Base-by-base conservation (phyloP, 2,113 vertebrate species). In the Cottus gobio region DNA sequence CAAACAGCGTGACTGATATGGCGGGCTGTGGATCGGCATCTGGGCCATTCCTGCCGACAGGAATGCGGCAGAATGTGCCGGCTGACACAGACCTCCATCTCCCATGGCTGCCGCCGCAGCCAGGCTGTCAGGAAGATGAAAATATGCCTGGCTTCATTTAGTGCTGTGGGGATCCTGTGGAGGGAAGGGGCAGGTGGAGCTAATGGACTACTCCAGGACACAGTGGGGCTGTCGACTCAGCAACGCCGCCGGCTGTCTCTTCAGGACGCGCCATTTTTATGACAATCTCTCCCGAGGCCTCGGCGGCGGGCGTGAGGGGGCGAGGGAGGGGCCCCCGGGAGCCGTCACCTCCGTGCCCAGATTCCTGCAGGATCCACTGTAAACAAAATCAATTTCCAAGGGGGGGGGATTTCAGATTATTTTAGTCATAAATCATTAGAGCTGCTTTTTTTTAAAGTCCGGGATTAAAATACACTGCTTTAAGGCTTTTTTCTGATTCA, bases 71-170 rank as follows among this genome's bases (percentile, higher is more conserved):
- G 86, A 88, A 77, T 75, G 83, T 34, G 65, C 62, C 7, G 82
- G 74, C 83, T 85, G 80, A 88, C 82, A 87, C 81, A 80, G 74
- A 92, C 83, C 86, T 90, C 86, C 79, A 89, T 90, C 87, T 89
- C 89, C 89, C 83, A 61, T 73, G 85, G 89, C 79, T 86, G 80
- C 82, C 75, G 85, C 81, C 24, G 75, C 77, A 86, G 86, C 90
- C 75, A 16, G 76, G 74, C 88, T 94, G 92, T 93, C 92, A 92
- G 83, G 87, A 93, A 91, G 90, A 93, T 91, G 89, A 91, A 94
- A 91, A 92, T 90, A 92, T 89, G 89, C 88, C 87, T 75, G 84
- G 87, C 89, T 93, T 93, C 92, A 93, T 94, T 94, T 91, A 90
- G 91, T 83, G 87, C 87, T 90, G 86, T 75, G 74, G 91, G 90